These are phyloP conservation scores for Bradypodion pumilum DNA, from an alignment of 2,797 vertebrate species.

Conservation along the genomic window DNA sequence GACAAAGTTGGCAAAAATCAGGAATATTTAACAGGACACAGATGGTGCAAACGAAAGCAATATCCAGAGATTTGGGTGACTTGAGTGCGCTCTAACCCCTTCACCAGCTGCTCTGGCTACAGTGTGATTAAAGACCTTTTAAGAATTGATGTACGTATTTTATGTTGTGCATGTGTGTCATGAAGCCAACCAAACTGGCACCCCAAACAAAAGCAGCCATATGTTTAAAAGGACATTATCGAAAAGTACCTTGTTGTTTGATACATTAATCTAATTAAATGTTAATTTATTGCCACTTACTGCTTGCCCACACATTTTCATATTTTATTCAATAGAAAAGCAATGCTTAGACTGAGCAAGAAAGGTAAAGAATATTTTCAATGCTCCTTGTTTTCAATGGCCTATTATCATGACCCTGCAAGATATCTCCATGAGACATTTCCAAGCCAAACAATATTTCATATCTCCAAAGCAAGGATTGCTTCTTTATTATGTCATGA, in stretches of 20 bases:
- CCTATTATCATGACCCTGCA: too few relatives aligned
- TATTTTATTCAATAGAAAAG: constrained; percentile 24
- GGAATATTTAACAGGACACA: constrained; percentile 83
- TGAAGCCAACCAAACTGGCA: constrained; percentile 71
- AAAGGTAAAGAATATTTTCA: too few relatives aligned
- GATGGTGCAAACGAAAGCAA: constrained; percentile 80
- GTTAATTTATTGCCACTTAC: constrained; percentile 48
- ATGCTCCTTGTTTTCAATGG: too few relatives aligned
- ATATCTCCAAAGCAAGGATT: too few relatives aligned
- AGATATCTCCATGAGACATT: too few relatives aligned
- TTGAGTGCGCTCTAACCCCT: constrained; percentile 73
- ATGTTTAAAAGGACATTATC: constrained; percentile 67
- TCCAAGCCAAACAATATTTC: too few relatives aligned
- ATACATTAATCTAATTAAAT: constrained; percentile 59
- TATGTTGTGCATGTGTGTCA: constrained; percentile 71
- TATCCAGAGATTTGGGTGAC: constrained; percentile 79
- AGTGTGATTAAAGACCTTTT: constrained; percentile 80
- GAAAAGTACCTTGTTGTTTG: constrained; percentile 55
- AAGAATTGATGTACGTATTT: constrained; percentile 75
- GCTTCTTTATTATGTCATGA: too few relatives aligned
- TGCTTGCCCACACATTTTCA: constrained; percentile 40
- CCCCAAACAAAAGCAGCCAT: constrained; percentile 72
- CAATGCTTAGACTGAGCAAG: neutral
- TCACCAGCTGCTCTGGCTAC: constrained; percentile 80
- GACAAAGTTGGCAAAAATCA: constrained; percentile 79